A percentile compares a stretch with the other conserved stretches of the same genome.
Evolutionary conservation across 1,140 invertebrate genomes (phyloP).

Genomic region (Oscheius sp.): DNA sequence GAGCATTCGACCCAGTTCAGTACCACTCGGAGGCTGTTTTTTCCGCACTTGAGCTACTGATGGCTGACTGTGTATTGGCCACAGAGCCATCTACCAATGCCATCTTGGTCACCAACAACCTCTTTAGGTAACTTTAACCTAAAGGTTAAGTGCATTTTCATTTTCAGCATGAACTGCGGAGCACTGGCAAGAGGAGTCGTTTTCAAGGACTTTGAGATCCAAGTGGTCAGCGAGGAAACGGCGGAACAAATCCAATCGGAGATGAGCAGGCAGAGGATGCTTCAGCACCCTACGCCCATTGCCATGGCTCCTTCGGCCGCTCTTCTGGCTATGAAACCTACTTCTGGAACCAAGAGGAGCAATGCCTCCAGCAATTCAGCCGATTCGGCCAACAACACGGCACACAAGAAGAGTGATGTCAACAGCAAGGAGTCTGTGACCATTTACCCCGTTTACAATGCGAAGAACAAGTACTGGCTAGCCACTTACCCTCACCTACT

Average conservation of each 20-base stretch:
- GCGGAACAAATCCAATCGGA: conserved; percentile 60
- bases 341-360: conserved; percentile 38
- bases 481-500: conserved; percentile 59
- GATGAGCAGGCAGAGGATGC: conserved; percentile 56
- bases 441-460: conserved; percentile 58
- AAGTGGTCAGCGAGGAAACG: conserved; percentile 56
- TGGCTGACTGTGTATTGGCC: conserved; percentile 39
- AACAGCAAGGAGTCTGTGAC: conserved; percentile 59
- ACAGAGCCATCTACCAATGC: conserved; percentile 44
- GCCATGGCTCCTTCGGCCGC: conserved; percentile 41
- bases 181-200: conserved; percentile 39
- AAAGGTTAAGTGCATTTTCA: conserved; percentile 17
- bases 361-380: conserved; percentile 50
- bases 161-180: conserved; percentile 38
- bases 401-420: conserved; percentile 60
- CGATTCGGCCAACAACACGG: conserved; percentile 55
- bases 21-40: conserved; percentile 57
- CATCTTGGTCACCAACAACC: conserved; percentile 42
- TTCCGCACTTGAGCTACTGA: conserved; percentile 54
- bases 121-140: conserved; percentile 21
- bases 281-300: conserved; percentile 59
- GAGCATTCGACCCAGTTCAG: conserved; percentile 51
- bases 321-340: conserved; percentile 44
- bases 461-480: conserved; percentile 52
- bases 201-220: conserved; percentile 41